Conservation (phyloP, 2,888 invertebrate species). For the Patella pellucida region DNA sequence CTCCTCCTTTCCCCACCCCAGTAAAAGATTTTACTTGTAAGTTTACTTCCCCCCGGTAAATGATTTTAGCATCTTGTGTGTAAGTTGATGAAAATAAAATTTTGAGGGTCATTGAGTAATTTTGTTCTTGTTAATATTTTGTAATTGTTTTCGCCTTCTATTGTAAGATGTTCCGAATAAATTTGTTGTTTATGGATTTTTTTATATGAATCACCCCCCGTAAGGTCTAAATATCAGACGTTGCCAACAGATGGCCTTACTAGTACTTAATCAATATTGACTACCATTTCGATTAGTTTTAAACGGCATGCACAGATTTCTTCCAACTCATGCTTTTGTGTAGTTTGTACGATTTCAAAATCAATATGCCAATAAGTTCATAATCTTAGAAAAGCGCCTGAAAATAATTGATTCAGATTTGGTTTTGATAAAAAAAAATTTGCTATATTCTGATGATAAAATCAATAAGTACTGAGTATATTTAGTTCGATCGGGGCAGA, state of each 20-base stretch:
- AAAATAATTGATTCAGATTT: constrained; percentile 5
- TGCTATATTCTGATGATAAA: neutral
- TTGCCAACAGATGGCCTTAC: neutral
- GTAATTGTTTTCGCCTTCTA: too few species aligned
- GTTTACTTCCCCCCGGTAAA: too few species aligned
- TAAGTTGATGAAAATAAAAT: too few species aligned
- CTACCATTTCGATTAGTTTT: neutral
- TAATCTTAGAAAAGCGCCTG: neutral
- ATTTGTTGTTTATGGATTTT: too few species aligned
- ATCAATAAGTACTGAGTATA: neutral
- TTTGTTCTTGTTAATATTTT: too few species aligned
- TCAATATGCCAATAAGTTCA: neutral
- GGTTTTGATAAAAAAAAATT: constrained; percentile 1
- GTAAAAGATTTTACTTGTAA: too few species aligned
- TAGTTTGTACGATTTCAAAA: neutral
- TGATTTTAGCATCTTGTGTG: too few species aligned
- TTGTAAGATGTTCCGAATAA: too few species aligned
- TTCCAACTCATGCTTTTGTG: neutral
- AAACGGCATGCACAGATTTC: neutral
- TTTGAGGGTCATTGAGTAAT: too few species aligned
- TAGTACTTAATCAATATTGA: neutral
- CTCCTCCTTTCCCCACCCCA: too few species aligned
- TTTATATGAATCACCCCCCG: too few species aligned
- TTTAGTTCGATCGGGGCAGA: neutral
- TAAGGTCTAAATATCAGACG: neutral